Evolutionary conservation across 2,113 vertebrate genomes (phyloP), one percentile per base, ranked within the genome.

Genomic region (Poecilia latipinna): DNA sequence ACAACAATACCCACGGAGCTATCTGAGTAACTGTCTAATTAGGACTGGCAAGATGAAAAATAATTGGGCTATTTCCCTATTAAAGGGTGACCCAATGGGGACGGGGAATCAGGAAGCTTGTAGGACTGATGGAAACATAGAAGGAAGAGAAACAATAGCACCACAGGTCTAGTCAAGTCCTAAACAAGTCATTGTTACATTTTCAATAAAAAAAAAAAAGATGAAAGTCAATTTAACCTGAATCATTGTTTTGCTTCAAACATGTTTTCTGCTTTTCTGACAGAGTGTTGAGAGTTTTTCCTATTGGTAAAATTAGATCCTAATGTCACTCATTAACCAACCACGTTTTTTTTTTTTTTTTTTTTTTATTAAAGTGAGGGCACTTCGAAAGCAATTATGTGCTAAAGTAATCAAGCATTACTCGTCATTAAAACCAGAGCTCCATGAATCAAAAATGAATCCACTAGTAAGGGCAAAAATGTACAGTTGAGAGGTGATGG

Each of bases 211-310:
- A 37, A 29, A 37, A 29, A 29, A 93, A 92, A 17, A 19, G 44
- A 91, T 91, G 92, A 93, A 94, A 94, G 95, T 95, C 94, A 95
- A 97, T 95, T 95, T 93, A 93, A 90, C 88, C 94, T 95, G 95
- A 97, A 95, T 93, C 94, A 94, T 91, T 94, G 93, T 94, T 95
- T 87, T 87, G 92, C 77, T 75, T 39, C 0, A 22, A 72, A 69
- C 70, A 26, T 10, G 7, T 82, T 80, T 75, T 28, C 5, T 24
- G n/a, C 76, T 61, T 51, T 74, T 33, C 61, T n/a, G 61, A 22
- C 84, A 72, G 89, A 44, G 73, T 48, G 82, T 82, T 85, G 89
- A 94, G 92, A 70, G 65, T 17, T 92, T 93, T 94, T 94, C 88
- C 82, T 89, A 48, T 92, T 94, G 87, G 93, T 95, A 95, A 96